phyloP scores from a whole-genome alignment of 2,113 vertebrate genomes.

The Hyla sarda region DNA sequence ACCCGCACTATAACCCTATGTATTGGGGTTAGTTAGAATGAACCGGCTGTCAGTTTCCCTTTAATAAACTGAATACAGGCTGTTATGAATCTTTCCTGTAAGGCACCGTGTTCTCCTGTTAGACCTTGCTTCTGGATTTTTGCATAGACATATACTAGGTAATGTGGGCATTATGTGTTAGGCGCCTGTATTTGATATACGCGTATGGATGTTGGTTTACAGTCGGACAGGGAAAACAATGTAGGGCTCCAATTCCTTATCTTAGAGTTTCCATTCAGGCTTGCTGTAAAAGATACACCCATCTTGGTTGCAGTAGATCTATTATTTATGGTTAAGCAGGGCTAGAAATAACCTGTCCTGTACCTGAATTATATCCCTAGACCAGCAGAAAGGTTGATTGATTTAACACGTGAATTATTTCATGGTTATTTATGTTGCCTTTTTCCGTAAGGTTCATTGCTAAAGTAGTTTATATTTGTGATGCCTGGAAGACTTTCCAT shows the following conservation, averaged over 20 bases:
- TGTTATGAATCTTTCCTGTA: not conserved
- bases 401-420: slow-evolving; percentile 40
- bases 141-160: not conserved
- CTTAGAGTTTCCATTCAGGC: slow-evolving; percentile 12
- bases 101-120: not conserved
- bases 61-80: not conserved
- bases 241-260: not conserved
- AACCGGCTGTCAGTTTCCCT: too few relatives aligned
- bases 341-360: slow-evolving; percentile 26
- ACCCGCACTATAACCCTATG: too few relatives aligned
- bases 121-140: not conserved
- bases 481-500: not conserved
- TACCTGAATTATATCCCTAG: slow-evolving; percentile 22
- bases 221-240: not conserved
- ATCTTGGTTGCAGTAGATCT: not conserved
- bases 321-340: slow-evolving; percentile 30
- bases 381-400: slow-evolving; percentile 28
- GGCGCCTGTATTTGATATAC: not conserved
- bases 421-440: slow-evolving; percentile 5
- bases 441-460: slow-evolving; percentile 22
- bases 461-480: slow-evolving; percentile 5
- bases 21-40: too few relatives aligned
- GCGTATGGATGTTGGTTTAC: not conserved
- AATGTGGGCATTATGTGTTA: not conserved
- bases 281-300: slow-evolving; percentile 18